Conservation (phyloP, 2,888 invertebrate species). For the Phrixothrix hirtus region DNA sequence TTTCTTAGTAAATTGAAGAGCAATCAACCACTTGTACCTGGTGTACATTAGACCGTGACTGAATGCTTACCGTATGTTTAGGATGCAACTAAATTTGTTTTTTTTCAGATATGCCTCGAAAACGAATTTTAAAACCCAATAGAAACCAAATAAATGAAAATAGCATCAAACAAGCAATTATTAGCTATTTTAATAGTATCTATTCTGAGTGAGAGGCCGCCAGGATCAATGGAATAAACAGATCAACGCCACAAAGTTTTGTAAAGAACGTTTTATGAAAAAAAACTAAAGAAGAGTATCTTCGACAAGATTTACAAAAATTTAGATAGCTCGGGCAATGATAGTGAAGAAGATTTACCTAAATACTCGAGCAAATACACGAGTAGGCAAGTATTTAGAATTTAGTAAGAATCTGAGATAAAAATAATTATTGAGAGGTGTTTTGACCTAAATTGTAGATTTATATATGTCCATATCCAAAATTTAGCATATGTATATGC, state of each 20-base stretch:
- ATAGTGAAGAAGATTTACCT: conserved; percentile 8
- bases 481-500: conserved; percentile 26
- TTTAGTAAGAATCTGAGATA: conserved; percentile 8
- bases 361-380: conserved; percentile 20
- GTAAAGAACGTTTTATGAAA: conserved; percentile 4
- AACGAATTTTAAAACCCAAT: conserved; percentile 22
- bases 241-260: conserved; percentile 4
- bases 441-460: conserved; percentile 20
- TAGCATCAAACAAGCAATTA: conserved; percentile 7
- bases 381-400: conserved; percentile 13
- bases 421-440: conserved; percentile 14
- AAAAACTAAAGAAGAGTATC: conserved; percentile 15
- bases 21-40: neutral
- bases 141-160: conserved; percentile 13
- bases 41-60: neutral
- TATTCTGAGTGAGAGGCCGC: conserved; percentile 19
- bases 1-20: too few species aligned
- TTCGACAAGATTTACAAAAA: conserved; percentile 14
- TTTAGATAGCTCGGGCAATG: conserved; percentile 13
- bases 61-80: neutral
- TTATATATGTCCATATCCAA: conserved; percentile 19
- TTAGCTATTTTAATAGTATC: conserved; percentile 18
- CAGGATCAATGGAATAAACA: conserved; percentile 8
- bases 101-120: conserved; percentile 25
- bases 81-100: neutral